Conservation (phyloP, 2,113 vertebrate genomes). For the Scophthalmus maximus region DNA sequence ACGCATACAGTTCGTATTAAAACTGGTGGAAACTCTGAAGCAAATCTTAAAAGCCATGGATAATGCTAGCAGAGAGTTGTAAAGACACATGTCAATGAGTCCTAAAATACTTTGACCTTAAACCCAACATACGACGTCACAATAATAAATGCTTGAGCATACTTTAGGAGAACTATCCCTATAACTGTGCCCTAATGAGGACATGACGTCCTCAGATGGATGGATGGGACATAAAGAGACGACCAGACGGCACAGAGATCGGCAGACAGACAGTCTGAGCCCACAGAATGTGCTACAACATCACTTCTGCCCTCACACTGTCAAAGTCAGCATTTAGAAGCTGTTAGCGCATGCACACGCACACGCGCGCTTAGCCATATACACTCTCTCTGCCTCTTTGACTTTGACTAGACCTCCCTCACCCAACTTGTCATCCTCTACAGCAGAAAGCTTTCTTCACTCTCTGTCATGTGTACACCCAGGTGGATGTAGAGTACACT, state of each 20-base stretch:
- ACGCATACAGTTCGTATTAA: too few species aligned
- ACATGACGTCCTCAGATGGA: slow-evolving; percentile 10
- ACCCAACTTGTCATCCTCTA: too few species aligned
- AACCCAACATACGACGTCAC: background rate
- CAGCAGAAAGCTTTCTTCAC: background rate
- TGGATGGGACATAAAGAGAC: slow-evolving; percentile 12
- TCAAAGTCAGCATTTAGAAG: slow-evolving; percentile 73
- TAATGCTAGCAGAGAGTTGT: too few species aligned
- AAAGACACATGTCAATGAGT: too few species aligned
- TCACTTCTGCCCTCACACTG: slow-evolving; percentile 65
- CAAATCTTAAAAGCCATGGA: too few species aligned
- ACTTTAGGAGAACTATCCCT: too few species aligned
- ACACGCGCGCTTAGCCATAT: slow-evolving; percentile 25
- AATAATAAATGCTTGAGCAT: background rate
- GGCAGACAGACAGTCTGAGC: slow-evolving; percentile 71
- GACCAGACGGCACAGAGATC: slow-evolving; percentile 53
- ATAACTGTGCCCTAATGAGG: slow-evolving; percentile 7
- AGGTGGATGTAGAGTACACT: background rate
- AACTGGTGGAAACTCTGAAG: too few species aligned
- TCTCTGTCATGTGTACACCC: slow-evolving; percentile 12
- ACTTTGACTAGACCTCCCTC: slow-evolving; percentile 19
- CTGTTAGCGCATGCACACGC: slow-evolving; percentile 36
- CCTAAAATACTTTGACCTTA: background rate
- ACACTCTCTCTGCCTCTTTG: slow-evolving; percentile 12
- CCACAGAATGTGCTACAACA: slow-evolving; percentile 74